Evolutionary conservation across 2,888 invertebrate genomes (phyloP), one percentile per base, ranked within the genome.

Genomic region (Sarcophaga rosellei): DNA sequence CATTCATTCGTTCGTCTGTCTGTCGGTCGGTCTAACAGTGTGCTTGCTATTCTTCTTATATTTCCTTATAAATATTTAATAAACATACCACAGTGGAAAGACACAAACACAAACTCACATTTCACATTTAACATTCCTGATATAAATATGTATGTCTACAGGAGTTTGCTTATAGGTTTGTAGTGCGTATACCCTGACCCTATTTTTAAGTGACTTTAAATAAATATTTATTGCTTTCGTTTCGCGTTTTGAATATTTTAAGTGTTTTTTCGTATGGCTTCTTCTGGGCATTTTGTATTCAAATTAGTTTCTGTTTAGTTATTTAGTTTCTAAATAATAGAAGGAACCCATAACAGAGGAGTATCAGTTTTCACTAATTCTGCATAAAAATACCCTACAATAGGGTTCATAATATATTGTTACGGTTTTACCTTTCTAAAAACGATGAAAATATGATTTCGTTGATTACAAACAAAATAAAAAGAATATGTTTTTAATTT

Each of bases 21-120:
- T 2, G 66, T 21, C 45, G 11, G 25, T 70, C 53, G 35, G 20
- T 69, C 44, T 47, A 15, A 47, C 11, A 4, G 47, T 2, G 4
- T 53, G 53, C 53, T 17, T 53, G 53, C 17, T 53, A 5, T 17
- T 53, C 17, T 12, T 53, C 17, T 53, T 53, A 15, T 45, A 45
- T 69, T 69, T 62, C 23, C 62, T 69, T 69, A 74, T 75, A 81
- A 81, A 86, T 84, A 78, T 81, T 86, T 72, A 78, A 84, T 66
- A 69, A 57, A 65, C 6, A 66, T 75, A 65, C 23, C 57, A 79
- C 65, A 79, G 35, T 65, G 61, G 57, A 77, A 80, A 84, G 81
- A 74, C 81, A 84, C 78, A 77, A 20, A 25, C 45, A 25, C 61
- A 76, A 84, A 47, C 69, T 65, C 53, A 12, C 75, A 81, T 72